Evolutionary conservation across 2,113 vertebrate species (phyloP), one percentile per base, ranked within the genome.

Genomic region (Collichthys lucidus): DNA sequence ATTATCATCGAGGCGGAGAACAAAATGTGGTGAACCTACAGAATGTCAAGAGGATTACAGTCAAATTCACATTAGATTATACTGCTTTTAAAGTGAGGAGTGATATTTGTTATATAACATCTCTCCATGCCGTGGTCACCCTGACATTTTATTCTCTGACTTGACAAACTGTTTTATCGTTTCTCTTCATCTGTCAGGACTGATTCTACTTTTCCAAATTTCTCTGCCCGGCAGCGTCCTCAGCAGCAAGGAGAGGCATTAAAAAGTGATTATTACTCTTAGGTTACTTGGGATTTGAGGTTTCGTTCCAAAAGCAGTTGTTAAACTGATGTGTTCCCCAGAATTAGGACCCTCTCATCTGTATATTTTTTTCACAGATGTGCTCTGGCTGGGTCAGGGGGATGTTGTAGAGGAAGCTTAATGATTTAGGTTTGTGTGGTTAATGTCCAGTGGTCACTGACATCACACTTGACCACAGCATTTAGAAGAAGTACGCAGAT

Each of bases 1-100:
- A 92, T 89, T 88, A 92, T 46, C 7, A 55, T 14, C 0, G 35
- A 69, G 56, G 68, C 59, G 66, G 81, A 56, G 77, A 85, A 83
- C 79, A 87, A 60, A 81, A 78, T 86, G 80, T 80, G 70, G 60
- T 44, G 63, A 67, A 80, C 63, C 76, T 35, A 68, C 71, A 86
- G 53, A 84, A 81, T 84, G 82, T 82, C 55, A 82, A 74, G 80
- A 86, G 79, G 74, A 90, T 89, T 89, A 84, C 31, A 65, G 53
- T 79, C 62, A 85, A 80, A 82, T 83, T 89, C 80, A 87, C 72
- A 91, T 88, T 59, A 85, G 79, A 89, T 83, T 75, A 82, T 47
- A n/a, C 65, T 67, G 86, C 76, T 82, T 82, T 91, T 76, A 81
- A 40, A 77, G 62, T 74, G 79, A 82, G 56, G 55, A 79, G 31